Evolutionary conservation across 2,888 invertebrate species (phyloP).

Genomic region (Erannis defoliaria): DNA sequence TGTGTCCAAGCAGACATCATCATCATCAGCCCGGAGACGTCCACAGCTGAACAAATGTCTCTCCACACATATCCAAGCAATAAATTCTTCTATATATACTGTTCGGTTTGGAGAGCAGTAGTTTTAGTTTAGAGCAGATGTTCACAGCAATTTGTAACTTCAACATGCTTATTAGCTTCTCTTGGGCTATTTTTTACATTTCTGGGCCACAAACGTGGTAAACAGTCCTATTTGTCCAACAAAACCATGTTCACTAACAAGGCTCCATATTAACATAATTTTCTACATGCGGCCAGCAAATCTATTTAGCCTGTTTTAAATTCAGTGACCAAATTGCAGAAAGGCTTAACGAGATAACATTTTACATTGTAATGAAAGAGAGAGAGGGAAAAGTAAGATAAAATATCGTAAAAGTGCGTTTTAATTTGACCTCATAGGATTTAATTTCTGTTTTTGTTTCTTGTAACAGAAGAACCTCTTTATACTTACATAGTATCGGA

Average conservation of each 20-base stretch:
- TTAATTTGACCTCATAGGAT: neutral
- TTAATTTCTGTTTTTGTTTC: too few species aligned
- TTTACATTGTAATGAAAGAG: slow-evolving; percentile 64
- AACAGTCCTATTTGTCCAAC: slow-evolving; percentile 23
- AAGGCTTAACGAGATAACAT: slow-evolving; percentile 74
- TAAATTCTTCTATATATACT: too few species aligned
- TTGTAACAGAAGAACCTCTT: too few species aligned
- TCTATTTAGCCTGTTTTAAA: slow-evolving; percentile 65
- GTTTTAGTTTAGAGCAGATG: too few species aligned
- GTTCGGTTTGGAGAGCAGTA: too few species aligned
- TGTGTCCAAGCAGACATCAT: too few species aligned
- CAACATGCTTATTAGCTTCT: neutral
- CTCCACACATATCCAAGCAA: too few species aligned
- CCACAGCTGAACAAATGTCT: too few species aligned
- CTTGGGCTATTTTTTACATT: neutral
- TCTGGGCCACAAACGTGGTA: neutral
- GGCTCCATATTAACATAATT: slow-evolving; percentile 54
- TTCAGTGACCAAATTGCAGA: slow-evolving; percentile 63
- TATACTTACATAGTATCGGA: too few species aligned
- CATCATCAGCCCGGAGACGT: too few species aligned
- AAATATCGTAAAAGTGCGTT: neutral
- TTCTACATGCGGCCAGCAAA: slow-evolving; percentile 55
- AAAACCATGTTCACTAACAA: slow-evolving; percentile 51
- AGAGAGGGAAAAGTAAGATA: slow-evolving; percentile 33
- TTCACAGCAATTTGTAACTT: neutral